Conservation (phyloP, 2,113 vertebrate genomes). For the Campylomormyrus numenius region DNA sequence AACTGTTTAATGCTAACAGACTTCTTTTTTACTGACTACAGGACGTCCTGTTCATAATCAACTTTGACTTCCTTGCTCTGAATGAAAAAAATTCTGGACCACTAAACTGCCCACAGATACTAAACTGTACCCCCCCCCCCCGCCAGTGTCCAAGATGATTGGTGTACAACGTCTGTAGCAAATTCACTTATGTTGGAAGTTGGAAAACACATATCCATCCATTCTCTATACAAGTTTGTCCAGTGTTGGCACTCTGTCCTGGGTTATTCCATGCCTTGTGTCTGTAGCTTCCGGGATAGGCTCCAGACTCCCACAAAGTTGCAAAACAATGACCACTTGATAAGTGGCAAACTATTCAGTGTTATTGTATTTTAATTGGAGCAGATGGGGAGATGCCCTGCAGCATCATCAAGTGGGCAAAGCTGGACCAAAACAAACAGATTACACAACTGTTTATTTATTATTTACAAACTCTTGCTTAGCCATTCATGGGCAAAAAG, state of each 20-base stretch:
- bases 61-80: not conserved
- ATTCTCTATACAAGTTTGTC: not conserved
- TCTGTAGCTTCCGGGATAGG: not conserved
- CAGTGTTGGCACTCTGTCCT: not conserved
- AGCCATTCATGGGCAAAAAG: not conserved
- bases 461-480: not conserved
- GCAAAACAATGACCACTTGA: not conserved
- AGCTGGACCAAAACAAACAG: not conserved
- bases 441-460: not conserved
- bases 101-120: no score
- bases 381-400: not conserved
- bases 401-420: not conserved
- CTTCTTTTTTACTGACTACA: not conserved
- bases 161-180: not conserved
- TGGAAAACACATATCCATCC: not conserved
- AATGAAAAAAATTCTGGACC: not conserved
- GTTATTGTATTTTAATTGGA: not conserved
- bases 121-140: not conserved
- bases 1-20: conserved; percentile 6
- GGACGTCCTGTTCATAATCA: conserved; percentile 3
- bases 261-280: not conserved
- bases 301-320: not conserved
- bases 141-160: not conserved
- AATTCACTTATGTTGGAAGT: not conserved
- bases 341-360: not conserved